A percentile compares a stretch with the other conserved stretches of the same genome.
These are phyloP conservation scores for Altica lythri DNA, from an alignment of 2,888 invertebrate species.

Conservation along the genomic window DNA sequence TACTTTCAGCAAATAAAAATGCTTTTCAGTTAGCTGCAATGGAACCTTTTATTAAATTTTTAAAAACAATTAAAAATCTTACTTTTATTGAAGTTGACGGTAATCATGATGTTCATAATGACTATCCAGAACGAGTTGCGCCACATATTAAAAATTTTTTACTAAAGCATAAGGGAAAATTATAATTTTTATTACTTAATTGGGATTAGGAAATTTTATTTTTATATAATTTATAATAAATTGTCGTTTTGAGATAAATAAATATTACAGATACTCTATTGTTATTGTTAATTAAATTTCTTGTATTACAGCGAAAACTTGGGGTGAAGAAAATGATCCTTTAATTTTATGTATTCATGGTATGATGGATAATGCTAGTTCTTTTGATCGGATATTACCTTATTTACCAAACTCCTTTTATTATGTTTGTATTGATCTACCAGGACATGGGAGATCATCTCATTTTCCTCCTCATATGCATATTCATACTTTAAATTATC, in stretches of 20 bases:
- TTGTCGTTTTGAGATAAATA: too few species aligned
- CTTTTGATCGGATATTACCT: slow-evolving; percentile 62
- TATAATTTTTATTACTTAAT: slow-evolving; percentile 38
- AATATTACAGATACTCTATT: too few species aligned
- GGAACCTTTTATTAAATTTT: slow-evolving; percentile 39
- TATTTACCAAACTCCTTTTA: slow-evolving; percentile 58
- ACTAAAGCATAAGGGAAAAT: slow-evolving; percentile 41
- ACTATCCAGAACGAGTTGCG: slow-evolving; percentile 61
- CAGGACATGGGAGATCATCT: slow-evolving; percentile 65
- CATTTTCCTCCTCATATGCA: slow-evolving; percentile 55
- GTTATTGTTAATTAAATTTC: neutral
- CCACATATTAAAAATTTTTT: slow-evolving; percentile 47
- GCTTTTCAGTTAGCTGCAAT: slow-evolving; percentile 37
- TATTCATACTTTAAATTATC: slow-evolving; percentile 55
- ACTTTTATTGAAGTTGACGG: slow-evolving; percentile 58
- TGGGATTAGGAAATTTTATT: too few species aligned
- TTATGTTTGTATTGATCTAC: slow-evolving; percentile 61
- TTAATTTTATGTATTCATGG: slow-evolving; percentile 66
- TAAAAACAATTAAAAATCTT: slow-evolving; percentile 45
- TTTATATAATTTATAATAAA: too few species aligned
- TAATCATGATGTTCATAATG: slow-evolving; percentile 67
- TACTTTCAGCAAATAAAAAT: slow-evolving; percentile 46
- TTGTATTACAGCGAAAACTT: slow-evolving; percentile 63
- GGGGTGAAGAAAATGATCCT: slow-evolving; percentile 62
- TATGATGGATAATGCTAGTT: slow-evolving; percentile 63